Evolutionary conservation across 1,140 invertebrate genomes (phyloP).

Genomic region (Lucilia sericata): DNA sequence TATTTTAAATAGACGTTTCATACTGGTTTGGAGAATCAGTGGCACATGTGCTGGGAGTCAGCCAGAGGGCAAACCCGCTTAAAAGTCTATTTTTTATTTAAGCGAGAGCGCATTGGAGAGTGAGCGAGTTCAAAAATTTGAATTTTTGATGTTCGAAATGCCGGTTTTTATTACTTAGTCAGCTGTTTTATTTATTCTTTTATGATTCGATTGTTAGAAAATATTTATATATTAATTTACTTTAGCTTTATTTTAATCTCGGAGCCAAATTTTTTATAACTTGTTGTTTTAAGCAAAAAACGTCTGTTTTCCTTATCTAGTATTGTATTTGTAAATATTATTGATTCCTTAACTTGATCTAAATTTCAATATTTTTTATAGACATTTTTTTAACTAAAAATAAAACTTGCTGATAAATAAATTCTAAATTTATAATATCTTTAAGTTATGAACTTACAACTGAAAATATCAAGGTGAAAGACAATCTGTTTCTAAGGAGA

Average conservation of each 20-base stretch:
- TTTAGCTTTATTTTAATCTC: not conserved
- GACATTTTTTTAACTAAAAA: too few species aligned
- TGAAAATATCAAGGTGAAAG: too few species aligned
- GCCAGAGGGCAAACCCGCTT: not conserved
- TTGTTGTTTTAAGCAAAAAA: not conserved
- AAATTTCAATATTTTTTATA: too few species aligned
- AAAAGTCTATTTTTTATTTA: not conserved
- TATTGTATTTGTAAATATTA: not conserved
- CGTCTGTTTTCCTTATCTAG: not conserved
- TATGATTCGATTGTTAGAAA: not conserved
- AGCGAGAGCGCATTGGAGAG: not conserved
- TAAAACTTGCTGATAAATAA: too few species aligned
- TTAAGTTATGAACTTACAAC: too few species aligned
- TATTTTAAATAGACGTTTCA: not conserved
- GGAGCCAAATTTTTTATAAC: not conserved
- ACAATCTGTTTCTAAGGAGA: too few species aligned
- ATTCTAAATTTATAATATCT: too few species aligned
- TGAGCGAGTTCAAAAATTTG: not conserved
- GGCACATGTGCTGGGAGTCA: not conserved
- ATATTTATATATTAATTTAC: not conserved
- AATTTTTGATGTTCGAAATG: not conserved
- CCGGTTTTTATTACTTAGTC: conserved; percentile 26
- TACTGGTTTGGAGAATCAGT: not conserved
- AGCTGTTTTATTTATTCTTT: not conserved
- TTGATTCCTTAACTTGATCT: not conserved